Conservation (phyloP, 1,140 invertebrate species). For the Zophobas atratus region DNA sequence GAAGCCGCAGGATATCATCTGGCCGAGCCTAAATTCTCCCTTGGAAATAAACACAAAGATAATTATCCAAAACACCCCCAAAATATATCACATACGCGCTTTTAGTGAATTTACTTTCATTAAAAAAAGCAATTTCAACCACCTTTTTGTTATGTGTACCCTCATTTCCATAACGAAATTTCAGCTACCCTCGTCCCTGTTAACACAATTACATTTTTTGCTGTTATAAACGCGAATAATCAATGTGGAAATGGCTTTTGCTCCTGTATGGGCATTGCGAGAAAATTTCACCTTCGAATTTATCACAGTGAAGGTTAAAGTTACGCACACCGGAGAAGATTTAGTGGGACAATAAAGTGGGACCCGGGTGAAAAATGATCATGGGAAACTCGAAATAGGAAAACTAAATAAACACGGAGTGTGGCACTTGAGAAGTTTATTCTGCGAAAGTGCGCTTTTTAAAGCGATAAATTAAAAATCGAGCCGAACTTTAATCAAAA, state of each 20-base stretch:
- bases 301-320: constrained; percentile 7
- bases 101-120: no score
- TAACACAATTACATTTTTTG: constrained; percentile 1
- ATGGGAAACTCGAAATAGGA: constrained; percentile 12
- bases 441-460: background rate
- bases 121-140: background rate
- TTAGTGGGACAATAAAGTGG: constrained; percentile 9
- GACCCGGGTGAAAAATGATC: background rate
- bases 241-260: constrained; percentile 17
- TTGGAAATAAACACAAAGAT: no score
- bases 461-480: background rate
- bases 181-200: background rate
- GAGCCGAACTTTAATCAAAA: no score
- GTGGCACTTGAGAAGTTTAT: background rate
- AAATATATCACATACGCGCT: no score
- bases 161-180: background rate
- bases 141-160: background rate
- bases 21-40: no score
- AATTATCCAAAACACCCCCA: no score
- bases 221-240: background rate
- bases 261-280: background rate
- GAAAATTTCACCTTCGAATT: constrained; percentile 15
- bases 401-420: background rate
- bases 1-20: no score
- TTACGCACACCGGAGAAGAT: constrained; percentile 13